Base-by-base conservation (phyloP, 2,888 invertebrate genomes). In the Dryobotodes eremita region DNA sequence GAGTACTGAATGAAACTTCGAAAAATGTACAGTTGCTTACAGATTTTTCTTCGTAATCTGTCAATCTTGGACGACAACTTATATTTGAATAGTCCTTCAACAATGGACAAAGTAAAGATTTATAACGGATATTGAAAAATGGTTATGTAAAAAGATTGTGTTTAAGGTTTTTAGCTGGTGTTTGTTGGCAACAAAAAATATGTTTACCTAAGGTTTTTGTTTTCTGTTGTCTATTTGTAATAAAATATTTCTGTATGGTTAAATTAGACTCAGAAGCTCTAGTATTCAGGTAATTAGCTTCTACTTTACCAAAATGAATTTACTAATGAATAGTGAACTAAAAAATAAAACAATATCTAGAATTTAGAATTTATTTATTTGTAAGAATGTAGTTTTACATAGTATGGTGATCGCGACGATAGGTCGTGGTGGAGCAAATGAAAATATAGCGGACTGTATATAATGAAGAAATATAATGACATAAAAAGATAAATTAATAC, bases 1-100 rank as follows among this genome's bases (percentile, higher is more conserved):
- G 76, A 75, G 81, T 81, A 83, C 83, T 79, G 70, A 88, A 91
- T 89, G 89, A 90, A 92, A 93, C 88, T 92, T 92, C 79, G 75
- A 48, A 87, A 90, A 90, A 88, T 87, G 89, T 90, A 90, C 87
- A 87, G 87, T 84, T 86, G 88, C 87, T 80, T 75, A 86, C 88
- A 89, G 82, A 88, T 87, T 88, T 85, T 69, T 77, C 86, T 88
- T 77, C 82, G 82, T 87, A 81, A 89, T 90, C 85, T 83, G 86
- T 91, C 89, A 88, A 89, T 89, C 78, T 85, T 79, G 83, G 88
- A 79, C 82, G 82, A 82, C 80, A 77, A 77, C 75, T 80, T 80
- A 86, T 85, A 82, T 85, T 80, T 86, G 69, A 66, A 46, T 64
- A 59, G 77, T 69, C 73, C 70, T 77, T 79, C 69, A 62, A 69